Conservation (phyloP, 2,113 vertebrate species). For the Oncorhynchus gorbuscha region DNA sequence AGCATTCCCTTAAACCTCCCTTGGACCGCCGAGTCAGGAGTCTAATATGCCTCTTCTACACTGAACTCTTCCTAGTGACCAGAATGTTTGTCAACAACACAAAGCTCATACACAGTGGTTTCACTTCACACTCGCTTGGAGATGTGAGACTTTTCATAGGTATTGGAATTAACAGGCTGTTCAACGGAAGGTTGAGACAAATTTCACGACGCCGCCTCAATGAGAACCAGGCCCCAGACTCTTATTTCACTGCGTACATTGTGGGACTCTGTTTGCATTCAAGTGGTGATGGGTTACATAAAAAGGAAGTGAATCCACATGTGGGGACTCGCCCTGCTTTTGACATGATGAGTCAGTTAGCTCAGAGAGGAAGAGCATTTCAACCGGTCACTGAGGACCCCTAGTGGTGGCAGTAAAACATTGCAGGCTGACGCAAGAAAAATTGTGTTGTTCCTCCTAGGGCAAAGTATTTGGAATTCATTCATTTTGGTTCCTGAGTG, state of each 20-base stretch:
- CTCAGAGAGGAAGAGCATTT: background rate
- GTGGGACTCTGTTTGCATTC: conserved; percentile 63
- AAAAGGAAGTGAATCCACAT: conserved; percentile 69
- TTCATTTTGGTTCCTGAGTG: background rate
- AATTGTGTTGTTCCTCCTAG: background rate
- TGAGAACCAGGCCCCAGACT: conserved; percentile 46
- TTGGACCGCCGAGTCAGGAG: background rate
- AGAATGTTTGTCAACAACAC: conserved; percentile 37
- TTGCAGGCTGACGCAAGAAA: conserved; percentile 4
- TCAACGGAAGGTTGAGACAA: conserved; percentile 35
- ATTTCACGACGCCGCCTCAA: conserved; percentile 29
- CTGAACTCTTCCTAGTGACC: background rate
- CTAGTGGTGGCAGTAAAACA: conserved; percentile 30
- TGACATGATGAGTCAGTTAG: conserved; percentile 29
- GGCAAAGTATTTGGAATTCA: background rate
- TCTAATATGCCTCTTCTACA: background rate
- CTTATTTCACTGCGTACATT: conserved; percentile 57
- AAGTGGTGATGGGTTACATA: conserved; percentile 70
- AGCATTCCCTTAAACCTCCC: conserved; percentile 25
- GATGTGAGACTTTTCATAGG: conserved; percentile 15
- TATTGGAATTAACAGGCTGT: conserved; percentile 12
- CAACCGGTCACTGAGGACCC: conserved; percentile 37
- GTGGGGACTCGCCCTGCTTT: conserved; percentile 57
- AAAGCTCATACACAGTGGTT: conserved; percentile 3
- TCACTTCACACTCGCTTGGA: background rate